Percentiles rank a stretch among this genome's conserved stretches.
Conservation (phyloP, 2,113 vertebrate species). For the sheep (Ovis aries) region ARS-UI_Ramb_v3.0 NC_056080.1:19481001-19481500, state of each 20-base stretch:
- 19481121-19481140: slow-evolving; percentile 6
- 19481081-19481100: too few relatives aligned
- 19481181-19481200: slow-evolving; percentile 49
- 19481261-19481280: slow-evolving; percentile 30
- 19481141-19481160: slow-evolving; percentile 14
- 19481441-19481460: slow-evolving; percentile 12
- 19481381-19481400: slow-evolving; percentile 37
- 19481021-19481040: too few relatives aligned
- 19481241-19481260: slow-evolving; percentile 49
- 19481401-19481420: slow-evolving; percentile 26
- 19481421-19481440: slow-evolving; percentile 33
- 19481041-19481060: too few relatives aligned
- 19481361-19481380: neutral
- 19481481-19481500: neutral
- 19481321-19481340: slow-evolving; percentile 30
- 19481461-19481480: neutral
- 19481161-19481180: slow-evolving; percentile 31
- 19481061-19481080: too few relatives aligned
- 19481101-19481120: slow-evolving; percentile 30
- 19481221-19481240: slow-evolving; percentile 37
- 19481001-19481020: too few relatives aligned
- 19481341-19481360: slow-evolving; percentile 28
- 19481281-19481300: slow-evolving; percentile 26
- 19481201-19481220: slow-evolving; percentile 42
- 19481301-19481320: slow-evolving; percentile 19